Evolutionary conservation across 2,797 vertebrate genomes (phyloP).

Genomic region (Gymnothorax reevesii): DNA sequence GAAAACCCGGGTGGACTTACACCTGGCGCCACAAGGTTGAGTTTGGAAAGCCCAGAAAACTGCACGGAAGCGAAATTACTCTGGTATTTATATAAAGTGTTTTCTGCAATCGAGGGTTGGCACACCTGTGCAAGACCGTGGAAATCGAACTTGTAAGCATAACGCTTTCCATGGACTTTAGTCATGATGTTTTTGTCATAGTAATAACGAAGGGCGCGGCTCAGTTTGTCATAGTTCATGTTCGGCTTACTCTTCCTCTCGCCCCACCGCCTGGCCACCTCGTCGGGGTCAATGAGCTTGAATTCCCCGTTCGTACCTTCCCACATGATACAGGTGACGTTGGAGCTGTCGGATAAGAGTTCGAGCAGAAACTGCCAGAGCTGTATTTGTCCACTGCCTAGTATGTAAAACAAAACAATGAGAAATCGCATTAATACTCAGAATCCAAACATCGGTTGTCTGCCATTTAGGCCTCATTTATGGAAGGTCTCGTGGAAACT

Average conservation of each 20-base stretch:
- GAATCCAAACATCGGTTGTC: background rate
- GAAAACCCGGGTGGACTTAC: constrained; percentile 89
- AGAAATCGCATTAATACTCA: background rate
- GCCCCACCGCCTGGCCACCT: constrained; percentile 95
- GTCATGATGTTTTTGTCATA: constrained; percentile 99
- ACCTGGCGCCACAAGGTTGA: constrained; percentile 89
- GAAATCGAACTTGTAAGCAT: constrained; percentile 98
- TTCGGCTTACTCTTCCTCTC: constrained; percentile 98
- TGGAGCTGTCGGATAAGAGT: constrained; percentile 89
- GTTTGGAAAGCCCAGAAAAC: constrained; percentile 93
- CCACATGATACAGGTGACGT: constrained; percentile 94
- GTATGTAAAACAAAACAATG: constrained; percentile 27
- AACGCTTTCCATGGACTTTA: constrained; percentile 96
- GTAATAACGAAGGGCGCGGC: constrained; percentile 95
- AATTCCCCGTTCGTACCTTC: constrained; percentile 97
- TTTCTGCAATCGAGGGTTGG: constrained; percentile 81
- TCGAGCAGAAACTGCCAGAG: constrained; percentile 97
- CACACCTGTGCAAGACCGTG: constrained; percentile 94
- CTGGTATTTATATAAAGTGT: constrained; percentile 93
- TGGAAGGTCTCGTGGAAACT: background rate
- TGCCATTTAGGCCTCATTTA: background rate
- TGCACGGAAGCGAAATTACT: constrained; percentile 89
- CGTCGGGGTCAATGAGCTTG: constrained; percentile 94
- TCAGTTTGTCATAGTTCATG: constrained; percentile 99
- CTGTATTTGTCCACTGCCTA: constrained; percentile 98